Evolutionary conservation across 1,140 invertebrate genomes (phyloP).

Genomic region (Plectus sambesii): DNA sequence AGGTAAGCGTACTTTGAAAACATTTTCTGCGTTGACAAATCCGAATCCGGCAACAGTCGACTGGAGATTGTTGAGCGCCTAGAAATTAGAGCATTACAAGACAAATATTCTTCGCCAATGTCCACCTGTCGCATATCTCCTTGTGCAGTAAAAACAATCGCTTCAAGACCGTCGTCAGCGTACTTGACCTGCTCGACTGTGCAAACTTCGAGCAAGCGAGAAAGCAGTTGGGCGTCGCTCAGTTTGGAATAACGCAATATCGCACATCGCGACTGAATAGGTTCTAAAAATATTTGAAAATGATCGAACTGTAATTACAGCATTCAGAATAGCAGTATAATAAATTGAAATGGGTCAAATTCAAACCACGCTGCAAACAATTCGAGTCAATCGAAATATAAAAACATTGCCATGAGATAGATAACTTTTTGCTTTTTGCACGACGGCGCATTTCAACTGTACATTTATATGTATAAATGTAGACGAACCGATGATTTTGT

Average conservation of each 20-base stretch:
- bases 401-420: no score
- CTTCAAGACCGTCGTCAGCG: conserved; percentile 84
- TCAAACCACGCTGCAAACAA: no score
- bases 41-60: conserved; percentile 89
- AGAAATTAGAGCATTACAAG: conserved; percentile 22
- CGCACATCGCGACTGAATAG: conserved; percentile 95
- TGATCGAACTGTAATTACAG: no score
- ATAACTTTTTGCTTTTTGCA: no score
- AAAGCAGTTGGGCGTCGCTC: conserved; percentile 69
- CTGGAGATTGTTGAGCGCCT: conserved; percentile 91
- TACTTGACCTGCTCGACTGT: conserved; percentile 66
- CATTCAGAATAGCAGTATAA: no score
- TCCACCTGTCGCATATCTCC: conserved; percentile 79
- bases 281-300: conserved; percentile 55
- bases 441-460: no score
- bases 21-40: conserved; percentile 79
- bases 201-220: conserved; percentile 65
- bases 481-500: conserved; percentile 77
- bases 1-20: conserved; percentile 66
- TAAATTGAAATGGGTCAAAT: no score
- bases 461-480: no score
- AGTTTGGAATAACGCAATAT: conserved; percentile 86
- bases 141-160: conserved; percentile 93
- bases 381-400: no score
- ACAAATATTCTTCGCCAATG: conserved; percentile 41